phyloP scores from a whole-genome alignment of 2,888 invertebrate species.

The Sepiola atlantica region DNA sequence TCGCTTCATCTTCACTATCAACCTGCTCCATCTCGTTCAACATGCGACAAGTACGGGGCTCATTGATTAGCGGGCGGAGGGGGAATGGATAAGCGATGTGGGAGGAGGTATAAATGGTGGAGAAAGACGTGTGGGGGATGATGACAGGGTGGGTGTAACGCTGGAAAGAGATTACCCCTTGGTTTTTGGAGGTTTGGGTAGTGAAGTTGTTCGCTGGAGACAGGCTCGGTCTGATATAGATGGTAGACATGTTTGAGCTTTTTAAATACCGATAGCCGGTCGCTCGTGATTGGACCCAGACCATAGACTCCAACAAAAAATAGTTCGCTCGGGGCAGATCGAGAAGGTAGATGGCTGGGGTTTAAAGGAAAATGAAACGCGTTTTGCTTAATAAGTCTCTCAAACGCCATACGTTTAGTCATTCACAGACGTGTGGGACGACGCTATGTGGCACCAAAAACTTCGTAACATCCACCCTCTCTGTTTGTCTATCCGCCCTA shows the following conservation, averaged over 20 bases:
- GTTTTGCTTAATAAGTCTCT: slow-evolving; percentile 32
- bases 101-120: neutral
- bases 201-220: neutral
- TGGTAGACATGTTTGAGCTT: neutral
- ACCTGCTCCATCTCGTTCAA: neutral
- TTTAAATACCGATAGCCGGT: neutral
- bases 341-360: neutral
- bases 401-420: neutral
- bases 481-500: neutral
- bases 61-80: neutral
- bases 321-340: neutral
- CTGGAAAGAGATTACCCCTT: neutral
- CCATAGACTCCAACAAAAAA: neutral
- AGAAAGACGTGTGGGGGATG: neutral
- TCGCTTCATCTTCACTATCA: neutral
- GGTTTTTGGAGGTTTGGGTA: neutral
- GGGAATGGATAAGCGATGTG: neutral
- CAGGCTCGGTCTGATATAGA: neutral
- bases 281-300: neutral
- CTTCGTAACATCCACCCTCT: neutral
- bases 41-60: slow-evolving; percentile 22
- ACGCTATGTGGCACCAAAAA: neutral
- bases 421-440: neutral
- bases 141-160: too few relatives aligned
- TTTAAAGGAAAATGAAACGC: neutral